phyloP scores from a whole-genome alignment of 2,797 vertebrate genomes.

The Neopelma chrysocephalum region DNA sequence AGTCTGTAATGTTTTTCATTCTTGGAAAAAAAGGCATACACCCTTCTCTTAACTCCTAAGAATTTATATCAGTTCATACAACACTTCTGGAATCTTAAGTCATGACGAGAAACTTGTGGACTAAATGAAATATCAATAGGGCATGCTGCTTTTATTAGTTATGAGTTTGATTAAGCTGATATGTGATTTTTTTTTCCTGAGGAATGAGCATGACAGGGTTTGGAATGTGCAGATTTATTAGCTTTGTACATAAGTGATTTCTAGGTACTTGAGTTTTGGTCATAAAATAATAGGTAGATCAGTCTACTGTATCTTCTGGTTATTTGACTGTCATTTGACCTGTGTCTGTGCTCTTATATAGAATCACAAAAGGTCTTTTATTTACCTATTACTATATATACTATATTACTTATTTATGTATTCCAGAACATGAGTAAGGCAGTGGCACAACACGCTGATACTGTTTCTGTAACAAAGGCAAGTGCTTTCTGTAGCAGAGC shows the following conservation, averaged over 20 bases:
- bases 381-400: background rate
- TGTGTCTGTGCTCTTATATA: background rate
- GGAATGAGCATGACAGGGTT: background rate
- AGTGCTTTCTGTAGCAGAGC: background rate
- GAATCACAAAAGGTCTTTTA: background rate
- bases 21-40: background rate
- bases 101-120: background rate
- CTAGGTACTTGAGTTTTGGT: background rate
- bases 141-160: background rate
- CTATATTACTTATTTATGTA: background rate
- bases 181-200: background rate
- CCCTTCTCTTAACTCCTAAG: background rate
- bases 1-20: background rate
- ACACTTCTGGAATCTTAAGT: background rate
- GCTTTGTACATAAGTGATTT: background rate
- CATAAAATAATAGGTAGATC: background rate
- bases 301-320: background rate
- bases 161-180: background rate
- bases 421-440: background rate
- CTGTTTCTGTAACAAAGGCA: background rate
- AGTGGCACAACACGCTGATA: background rate
- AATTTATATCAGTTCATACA: background rate
- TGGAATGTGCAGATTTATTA: background rate
- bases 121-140: background rate
- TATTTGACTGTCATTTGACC: background rate